Evolutionary conservation across 2,113 vertebrate genomes (phyloP).

Genomic region (Lipophrys pholis): DNA sequence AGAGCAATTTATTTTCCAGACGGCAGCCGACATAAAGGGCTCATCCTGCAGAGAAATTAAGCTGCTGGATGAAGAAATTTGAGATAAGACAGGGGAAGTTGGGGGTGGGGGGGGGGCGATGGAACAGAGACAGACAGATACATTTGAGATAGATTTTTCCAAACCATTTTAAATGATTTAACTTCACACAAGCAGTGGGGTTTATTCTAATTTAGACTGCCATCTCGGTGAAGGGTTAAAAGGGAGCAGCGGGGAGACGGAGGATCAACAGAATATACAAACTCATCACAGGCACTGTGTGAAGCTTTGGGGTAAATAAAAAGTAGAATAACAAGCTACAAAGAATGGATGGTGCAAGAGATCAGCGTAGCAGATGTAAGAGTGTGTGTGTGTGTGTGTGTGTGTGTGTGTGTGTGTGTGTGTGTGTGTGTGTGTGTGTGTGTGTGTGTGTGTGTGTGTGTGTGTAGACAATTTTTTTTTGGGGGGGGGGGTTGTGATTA

Average conservation of each 20-base stretch:
- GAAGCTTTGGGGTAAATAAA: neutral
- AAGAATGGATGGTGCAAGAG: constrained; percentile 24
- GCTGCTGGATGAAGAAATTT: constrained; percentile 53
- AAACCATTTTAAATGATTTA: constrained; percentile 18
- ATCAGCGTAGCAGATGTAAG: constrained; percentile 8
- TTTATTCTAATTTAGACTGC: constrained; percentile 19
- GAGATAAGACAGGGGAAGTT: constrained; percentile 29
- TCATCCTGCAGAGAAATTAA: constrained; percentile 61
- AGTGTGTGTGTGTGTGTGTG: neutral
- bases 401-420: too few species aligned
- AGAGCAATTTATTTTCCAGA: constrained; percentile 67
- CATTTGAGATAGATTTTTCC: constrained; percentile 8
- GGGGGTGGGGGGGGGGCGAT: neutral
- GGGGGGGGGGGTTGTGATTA: constrained; percentile 17
- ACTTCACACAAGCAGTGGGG: constrained; percentile 1
- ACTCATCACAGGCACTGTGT: neutral
- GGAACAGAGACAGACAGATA: constrained; percentile 23
- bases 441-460: neutral
- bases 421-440: neutral
- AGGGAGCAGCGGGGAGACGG: neutral
- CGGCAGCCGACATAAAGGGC: constrained; percentile 49
- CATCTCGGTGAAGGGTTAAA: constrained; percentile 14
- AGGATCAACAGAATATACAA: neutral
- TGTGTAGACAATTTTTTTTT: too few species aligned
- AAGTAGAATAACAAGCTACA: constrained; percentile 6